phyloP scores from a whole-genome alignment of 2,888 invertebrate species.

The Aphidius colemani region DNA sequence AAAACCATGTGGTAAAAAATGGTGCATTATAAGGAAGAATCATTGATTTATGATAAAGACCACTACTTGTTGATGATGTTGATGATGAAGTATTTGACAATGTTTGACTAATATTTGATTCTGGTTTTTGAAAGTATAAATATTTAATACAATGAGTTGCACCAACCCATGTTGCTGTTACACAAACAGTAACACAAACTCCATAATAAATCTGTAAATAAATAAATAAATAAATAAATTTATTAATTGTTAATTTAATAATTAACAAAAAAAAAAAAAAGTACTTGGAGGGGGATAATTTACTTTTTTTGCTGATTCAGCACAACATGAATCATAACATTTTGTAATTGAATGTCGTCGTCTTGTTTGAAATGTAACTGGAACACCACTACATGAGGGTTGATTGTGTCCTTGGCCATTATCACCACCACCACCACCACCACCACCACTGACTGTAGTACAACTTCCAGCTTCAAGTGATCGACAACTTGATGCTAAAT shows the following conservation, averaged over 20 bases:
- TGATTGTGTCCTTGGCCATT: conserved; percentile 45
- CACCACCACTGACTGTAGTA: conserved; percentile 36
- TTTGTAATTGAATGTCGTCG: conserved; percentile 48
- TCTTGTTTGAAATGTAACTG: conserved; percentile 44
- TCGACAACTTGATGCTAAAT: conserved; percentile 48
- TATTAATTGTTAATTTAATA: conserved; percentile 45
- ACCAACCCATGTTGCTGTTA: conserved; percentile 91
- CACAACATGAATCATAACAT: conserved; percentile 80
- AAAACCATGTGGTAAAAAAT: conserved; percentile 95
- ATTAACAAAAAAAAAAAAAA: not conserved
- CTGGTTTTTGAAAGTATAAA: conserved; percentile 70
- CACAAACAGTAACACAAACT: conserved; percentile 81
- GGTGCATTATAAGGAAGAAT: conserved; percentile 79
- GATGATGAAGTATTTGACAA: conserved; percentile 32
- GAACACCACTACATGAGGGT: conserved; percentile 40
- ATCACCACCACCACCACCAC: conserved; percentile 32
- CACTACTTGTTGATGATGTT: conserved; percentile 57
- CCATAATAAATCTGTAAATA: conserved; percentile 82
- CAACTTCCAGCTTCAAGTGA: conserved; percentile 43
- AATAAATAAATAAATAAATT: conserved; percentile 25
- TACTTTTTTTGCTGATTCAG: conserved; percentile 82
- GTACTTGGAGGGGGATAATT: too few species aligned
- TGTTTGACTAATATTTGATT: conserved; percentile 18
- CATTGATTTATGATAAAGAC: conserved; percentile 60
- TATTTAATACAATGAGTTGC: conserved; percentile 91